These are phyloP conservation scores for Gymnogyps californianus DNA, from an alignment of 2,113 vertebrate species.

Conservation along the genomic window DNA sequence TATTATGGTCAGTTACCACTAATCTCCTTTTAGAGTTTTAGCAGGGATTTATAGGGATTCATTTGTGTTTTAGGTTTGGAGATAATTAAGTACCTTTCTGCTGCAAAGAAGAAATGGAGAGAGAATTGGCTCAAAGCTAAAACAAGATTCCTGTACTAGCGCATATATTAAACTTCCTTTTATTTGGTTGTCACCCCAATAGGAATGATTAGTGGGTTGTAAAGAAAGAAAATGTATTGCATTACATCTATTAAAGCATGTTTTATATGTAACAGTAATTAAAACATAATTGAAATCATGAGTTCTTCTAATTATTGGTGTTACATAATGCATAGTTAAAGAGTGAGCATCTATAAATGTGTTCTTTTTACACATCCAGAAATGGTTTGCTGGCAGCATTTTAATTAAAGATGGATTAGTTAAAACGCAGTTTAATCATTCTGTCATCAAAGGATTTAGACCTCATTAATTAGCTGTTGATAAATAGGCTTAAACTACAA, in stretches of 20 bases:
- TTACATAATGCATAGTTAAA: slow-evolving; percentile 76
- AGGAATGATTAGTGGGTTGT: slow-evolving; percentile 56
- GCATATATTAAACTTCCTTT: slow-evolving; percentile 34
- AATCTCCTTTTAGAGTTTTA: slow-evolving; percentile 29
- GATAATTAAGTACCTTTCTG: slow-evolving; percentile 53
- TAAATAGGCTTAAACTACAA: slow-evolving; percentile 71
- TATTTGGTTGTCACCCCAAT: slow-evolving; percentile 61
- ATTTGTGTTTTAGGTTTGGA: slow-evolving; percentile 21
- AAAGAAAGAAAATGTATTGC: slow-evolving; percentile 65
- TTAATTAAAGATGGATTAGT: slow-evolving; percentile 85
- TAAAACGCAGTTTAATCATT: slow-evolving; percentile 77
- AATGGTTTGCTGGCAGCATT: slow-evolving; percentile 70
- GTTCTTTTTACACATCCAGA: slow-evolving; percentile 68
- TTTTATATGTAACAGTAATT: slow-evolving; percentile 74
- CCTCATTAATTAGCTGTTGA: slow-evolving; percentile 78
- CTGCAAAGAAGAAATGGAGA: neutral
- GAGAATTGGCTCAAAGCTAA: slow-evolving; percentile 36
- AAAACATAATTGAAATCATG: slow-evolving; percentile 78
- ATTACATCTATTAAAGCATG: slow-evolving; percentile 67
- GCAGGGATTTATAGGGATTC: slow-evolving; percentile 44
- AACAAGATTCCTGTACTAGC: neutral
- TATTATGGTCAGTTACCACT: slow-evolving; percentile 34
- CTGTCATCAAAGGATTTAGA: slow-evolving; percentile 72
- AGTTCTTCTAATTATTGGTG: slow-evolving; percentile 75
- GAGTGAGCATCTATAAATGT: slow-evolving; percentile 71